Conservation (phyloP, 2,113 vertebrate species). For the Cyprinodon tularosa region DNA sequence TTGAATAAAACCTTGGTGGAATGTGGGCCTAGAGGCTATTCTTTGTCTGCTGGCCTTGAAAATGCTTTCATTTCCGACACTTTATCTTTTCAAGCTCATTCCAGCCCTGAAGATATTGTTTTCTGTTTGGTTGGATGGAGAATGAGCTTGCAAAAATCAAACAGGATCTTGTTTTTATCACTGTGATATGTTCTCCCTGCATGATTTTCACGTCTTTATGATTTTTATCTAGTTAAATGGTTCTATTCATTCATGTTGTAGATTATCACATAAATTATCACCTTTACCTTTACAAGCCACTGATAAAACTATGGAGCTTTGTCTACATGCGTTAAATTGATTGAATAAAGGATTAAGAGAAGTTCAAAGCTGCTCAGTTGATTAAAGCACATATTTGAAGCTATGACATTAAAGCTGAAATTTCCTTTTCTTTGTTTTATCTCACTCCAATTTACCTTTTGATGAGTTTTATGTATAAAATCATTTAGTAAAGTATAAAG, state of each 20-base stretch:
- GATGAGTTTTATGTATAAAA: not conserved
- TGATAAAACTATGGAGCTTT: slow-evolving; percentile 31
- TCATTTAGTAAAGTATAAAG: slow-evolving; percentile 11
- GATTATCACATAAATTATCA: slow-evolving; percentile 11
- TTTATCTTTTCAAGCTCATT: slow-evolving; percentile 41
- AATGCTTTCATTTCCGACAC: slow-evolving; percentile 68
- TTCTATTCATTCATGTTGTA: not conserved
- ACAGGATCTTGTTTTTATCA: not conserved
- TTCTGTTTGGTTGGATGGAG: slow-evolving; percentile 42
- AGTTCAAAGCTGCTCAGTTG: slow-evolving; percentile 30
- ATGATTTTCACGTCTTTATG: not conserved
- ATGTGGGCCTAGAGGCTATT: slow-evolving; percentile 47
- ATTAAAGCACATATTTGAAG: slow-evolving; percentile 5
- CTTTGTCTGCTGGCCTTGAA: slow-evolving; percentile 43
- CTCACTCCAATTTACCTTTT: not conserved
- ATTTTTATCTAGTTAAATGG: not conserved
- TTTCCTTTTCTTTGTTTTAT: slow-evolving; percentile 18
- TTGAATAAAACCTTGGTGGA: slow-evolving; percentile 50
- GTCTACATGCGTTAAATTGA: slow-evolving; percentile 46
- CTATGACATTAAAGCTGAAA: too few species aligned
- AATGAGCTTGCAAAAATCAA: not conserved
- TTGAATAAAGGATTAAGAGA: slow-evolving; percentile 26
- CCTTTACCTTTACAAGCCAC: slow-evolving; percentile 19
- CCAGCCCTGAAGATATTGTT: slow-evolving; percentile 48
- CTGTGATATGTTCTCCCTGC: not conserved